Percentiles rank a stretch among this genome's conserved stretches.
Evolutionary conservation across 2,888 invertebrate species (phyloP).

Genomic region (Hydropsyche betteni): DNA sequence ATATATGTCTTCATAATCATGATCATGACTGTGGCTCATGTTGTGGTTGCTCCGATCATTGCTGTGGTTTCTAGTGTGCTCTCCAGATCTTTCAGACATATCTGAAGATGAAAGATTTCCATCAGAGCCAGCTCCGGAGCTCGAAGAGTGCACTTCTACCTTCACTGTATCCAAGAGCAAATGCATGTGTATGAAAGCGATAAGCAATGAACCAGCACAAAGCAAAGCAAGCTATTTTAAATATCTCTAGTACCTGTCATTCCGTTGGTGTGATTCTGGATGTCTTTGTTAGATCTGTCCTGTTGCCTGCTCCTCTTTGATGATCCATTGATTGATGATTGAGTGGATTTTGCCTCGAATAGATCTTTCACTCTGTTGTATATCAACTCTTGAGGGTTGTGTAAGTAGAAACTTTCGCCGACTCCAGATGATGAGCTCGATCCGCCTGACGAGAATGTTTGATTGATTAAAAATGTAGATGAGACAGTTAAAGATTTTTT

Average conservation of each 20-base stretch:
- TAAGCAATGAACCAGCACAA: neutral
- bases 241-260: constrained; percentile 60
- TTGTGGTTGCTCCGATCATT: constrained; percentile 50
- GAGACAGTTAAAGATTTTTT: no score
- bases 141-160: constrained; percentile 86
- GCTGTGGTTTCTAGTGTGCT: constrained; percentile 57
- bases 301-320: constrained; percentile 51
- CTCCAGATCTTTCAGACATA: constrained; percentile 62
- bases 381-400: constrained; percentile 80
- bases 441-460: constrained; percentile 35
- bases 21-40: constrained; percentile 60
- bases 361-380: constrained; percentile 87
- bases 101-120: constrained; percentile 71
- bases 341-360: constrained; percentile 69
- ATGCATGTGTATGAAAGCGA: neutral
- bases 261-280: constrained; percentile 56
- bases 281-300: constrained; percentile 56
- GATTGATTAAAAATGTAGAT: no score
- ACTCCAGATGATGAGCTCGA: constrained; percentile 60
- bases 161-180: constrained; percentile 67
- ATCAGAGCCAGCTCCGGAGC: constrained; percentile 71
- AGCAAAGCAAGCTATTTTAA: constrained; percentile 12
- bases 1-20: constrained; percentile 87
- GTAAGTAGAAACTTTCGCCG: constrained; percentile 84
- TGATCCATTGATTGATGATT: constrained; percentile 59